Base-by-base conservation (phyloP, 2,113 vertebrate genomes). In the Spilogale gracilis region DNA sequence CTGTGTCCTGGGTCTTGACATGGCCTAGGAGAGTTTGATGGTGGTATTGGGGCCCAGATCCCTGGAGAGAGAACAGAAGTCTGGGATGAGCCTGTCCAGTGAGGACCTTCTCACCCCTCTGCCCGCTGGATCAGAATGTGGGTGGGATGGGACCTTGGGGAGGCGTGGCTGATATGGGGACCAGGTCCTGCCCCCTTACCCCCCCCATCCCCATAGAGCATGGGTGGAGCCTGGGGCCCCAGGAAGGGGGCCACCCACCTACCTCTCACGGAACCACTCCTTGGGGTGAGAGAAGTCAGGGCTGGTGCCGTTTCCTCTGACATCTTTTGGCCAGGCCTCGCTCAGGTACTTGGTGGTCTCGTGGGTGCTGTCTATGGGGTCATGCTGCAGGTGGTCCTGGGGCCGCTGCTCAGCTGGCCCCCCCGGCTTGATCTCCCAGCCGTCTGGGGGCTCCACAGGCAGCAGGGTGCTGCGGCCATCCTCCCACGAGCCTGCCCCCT, bases 401-500 rank as follows among this genome's bases (percentile, higher is more conserved):
- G 98, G 98, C 9, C 65, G 97, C 45, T 96, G 98, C 89, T 99
- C 99, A 6, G 97, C 98, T 0, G 98, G 92, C 50, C 98, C 98
- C 86, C 98, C 94, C 20, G 98, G 98, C 91, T 99, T 92, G 9
- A 98, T 97, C 65, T 99, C 99, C 99, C 99, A 99, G 45, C 98
- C 97, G 74, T 99, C 99, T 10, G 99, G 98, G 97, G 98, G 98
- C 94, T 99, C 99, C 98, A 99, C 95, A 5, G 99, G 98, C 97
- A 99, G 98, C 97, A 99, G 98, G 94, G 99, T 97, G 43, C 98
- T 97, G 91, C 98, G 99, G 95, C 98, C 98, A 84, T 99, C 99
- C 98, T 99, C 99, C 98, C 99, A 98, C 0, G 99, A 99, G 96
- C 99, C 97, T 89, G 99, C 97, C 50, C 98, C 99, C 92, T 99